Base-by-base conservation (phyloP, 1,140 invertebrate species). In the Bombus sylvicola region DNA sequence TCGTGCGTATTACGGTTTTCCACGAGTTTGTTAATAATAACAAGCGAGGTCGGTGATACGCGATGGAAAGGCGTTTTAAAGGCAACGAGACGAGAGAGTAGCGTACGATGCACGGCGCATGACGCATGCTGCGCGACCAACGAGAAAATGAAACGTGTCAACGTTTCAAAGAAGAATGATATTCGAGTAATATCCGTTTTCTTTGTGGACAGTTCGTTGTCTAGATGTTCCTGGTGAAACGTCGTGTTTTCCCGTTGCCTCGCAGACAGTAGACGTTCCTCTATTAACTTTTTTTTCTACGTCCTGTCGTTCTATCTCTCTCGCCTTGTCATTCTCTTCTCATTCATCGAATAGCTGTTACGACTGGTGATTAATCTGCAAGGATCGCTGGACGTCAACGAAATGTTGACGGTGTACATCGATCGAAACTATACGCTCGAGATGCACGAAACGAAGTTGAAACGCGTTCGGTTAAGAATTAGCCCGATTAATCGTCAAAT, bases 121-220 rank as follows among this genome's bases (percentile, higher is more conserved):
- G 47, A 53, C 2, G 39, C 37, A 12, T 59, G 22, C 47, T 13
- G 75, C 62, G 75, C 66, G 64, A 64, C 73, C 77, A 43, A 68
- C 86, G 78, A 72, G 87, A 82, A 89, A 89, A 89, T 89, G 88
- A 80, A 86, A 86, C 85, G 81, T 43, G 87, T 89, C 87, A 83
- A 83, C 81, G 75, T 62, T 80, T 66, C 57, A 85, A 89, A 77
- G 87, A 89, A 89, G 88, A 79, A 89, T 80, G 87, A 89, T 85
- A 74, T 86, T 78, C 79, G 62, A 59, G 74, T 88, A 88, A 86
- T 89, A 86, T 89, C 88, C 88, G 68, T 86, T 87, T 88, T 88
- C 85, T 83, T 88, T 68, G 79, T 47, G 83, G 83, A 89, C 79
- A 82, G 79, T 89, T 76, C 41, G 79, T 88, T 89, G 77, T 76